phyloP scores from a whole-genome alignment of 2,113 vertebrate species.

The Phaethon lepturus region DNA sequence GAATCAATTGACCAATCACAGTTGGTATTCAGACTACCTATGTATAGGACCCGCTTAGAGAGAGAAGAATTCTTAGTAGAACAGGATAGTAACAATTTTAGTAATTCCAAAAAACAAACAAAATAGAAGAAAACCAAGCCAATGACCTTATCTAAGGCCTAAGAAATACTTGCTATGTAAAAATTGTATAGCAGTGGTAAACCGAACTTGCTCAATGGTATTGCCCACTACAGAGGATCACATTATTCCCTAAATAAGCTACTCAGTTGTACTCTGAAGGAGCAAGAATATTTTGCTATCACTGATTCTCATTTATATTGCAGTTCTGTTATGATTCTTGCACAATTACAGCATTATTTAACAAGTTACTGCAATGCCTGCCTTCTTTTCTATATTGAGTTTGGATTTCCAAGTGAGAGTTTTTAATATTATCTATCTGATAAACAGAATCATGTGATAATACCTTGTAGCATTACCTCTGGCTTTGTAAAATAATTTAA shows the following conservation, averaged over 20 bases:
- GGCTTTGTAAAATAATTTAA: background rate
- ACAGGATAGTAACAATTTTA: background rate
- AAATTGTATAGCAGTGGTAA: background rate
- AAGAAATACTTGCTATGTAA: background rate
- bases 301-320: background rate
- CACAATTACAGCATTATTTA: background rate
- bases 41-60: fast-evolving
- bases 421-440: background rate
- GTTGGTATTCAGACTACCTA: background rate
- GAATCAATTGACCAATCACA: background rate
- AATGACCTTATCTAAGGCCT: background rate
- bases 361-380: background rate
- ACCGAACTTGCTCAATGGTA: background rate
- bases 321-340: background rate
- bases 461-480: background rate
- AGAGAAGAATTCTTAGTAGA: background rate
- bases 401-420: background rate
- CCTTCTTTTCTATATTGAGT: background rate
- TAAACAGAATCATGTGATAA: background rate
- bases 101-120: background rate
- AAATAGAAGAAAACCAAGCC: background rate
- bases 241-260: background rate
- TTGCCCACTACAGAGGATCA: background rate
- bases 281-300: background rate
- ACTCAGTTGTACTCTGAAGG: background rate